Conservation (phyloP, 2,888 invertebrate species). For the Folsomia manolachei region DNA sequence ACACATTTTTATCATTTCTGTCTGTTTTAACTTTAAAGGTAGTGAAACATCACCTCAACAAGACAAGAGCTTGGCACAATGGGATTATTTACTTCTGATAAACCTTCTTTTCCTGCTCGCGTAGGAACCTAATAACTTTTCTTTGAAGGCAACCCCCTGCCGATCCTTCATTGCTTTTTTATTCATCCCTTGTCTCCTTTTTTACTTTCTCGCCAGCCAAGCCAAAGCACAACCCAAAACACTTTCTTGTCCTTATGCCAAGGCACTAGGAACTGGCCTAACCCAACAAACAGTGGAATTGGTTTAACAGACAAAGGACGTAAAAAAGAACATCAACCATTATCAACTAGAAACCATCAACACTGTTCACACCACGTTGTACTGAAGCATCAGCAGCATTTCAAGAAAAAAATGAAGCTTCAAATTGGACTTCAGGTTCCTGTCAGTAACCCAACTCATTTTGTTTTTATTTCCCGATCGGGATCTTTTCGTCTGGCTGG, state of each 20-base stretch:
- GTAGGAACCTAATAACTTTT: constrained; percentile 27
- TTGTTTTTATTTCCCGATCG: neutral
- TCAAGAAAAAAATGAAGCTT: neutral
- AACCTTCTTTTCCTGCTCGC: constrained; percentile 10
- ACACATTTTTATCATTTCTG: no score
- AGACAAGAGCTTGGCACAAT: constrained; percentile 11
- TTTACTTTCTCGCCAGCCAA: constrained; percentile 6
- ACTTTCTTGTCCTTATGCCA: neutral
- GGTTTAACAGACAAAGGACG: neutral
- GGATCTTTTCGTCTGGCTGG: neutral
- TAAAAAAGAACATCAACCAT: neutral
- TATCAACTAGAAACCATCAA: constrained; percentile 16
- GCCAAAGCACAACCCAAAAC: neutral
- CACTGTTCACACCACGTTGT: neutral
- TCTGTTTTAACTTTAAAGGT: no score
- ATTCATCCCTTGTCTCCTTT: constrained; percentile 31
- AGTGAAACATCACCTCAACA: neutral
- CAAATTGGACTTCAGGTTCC: neutral
- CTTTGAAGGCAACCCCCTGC: constrained; percentile 23
- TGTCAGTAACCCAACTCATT: neutral
- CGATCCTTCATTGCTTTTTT: constrained; percentile 30
- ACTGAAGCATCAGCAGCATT: neutral
- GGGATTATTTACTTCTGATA: constrained; percentile 30
- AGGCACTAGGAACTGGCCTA: neutral
- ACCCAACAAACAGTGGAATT: neutral